Evolutionary conservation across 1,140 invertebrate species (phyloP).

Genomic region (Gyrodactylus bullatarudis): DNA sequence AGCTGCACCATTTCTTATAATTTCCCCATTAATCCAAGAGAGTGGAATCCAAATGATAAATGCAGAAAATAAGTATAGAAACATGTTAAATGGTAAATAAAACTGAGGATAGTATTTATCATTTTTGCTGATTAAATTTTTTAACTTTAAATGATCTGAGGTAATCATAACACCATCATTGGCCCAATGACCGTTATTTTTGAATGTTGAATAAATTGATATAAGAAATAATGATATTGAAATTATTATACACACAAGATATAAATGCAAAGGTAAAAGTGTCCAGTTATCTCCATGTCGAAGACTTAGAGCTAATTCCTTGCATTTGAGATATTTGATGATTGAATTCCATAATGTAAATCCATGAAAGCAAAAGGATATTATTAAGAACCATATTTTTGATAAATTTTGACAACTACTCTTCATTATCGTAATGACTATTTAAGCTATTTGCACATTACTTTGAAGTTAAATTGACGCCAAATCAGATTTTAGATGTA

Average conservation of each 20-base stretch:
- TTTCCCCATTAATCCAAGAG: neutral
- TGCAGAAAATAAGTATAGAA: neutral
- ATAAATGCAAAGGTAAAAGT: neutral
- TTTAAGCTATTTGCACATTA: no score
- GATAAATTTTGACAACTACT: neutral
- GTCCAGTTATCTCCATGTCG: neutral
- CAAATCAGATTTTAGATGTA: neutral
- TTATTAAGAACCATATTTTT: neutral
- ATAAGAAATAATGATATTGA: neutral
- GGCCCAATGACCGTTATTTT: neutral
- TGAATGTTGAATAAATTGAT: neutral
- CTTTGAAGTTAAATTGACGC: neutral
- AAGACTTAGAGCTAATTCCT: neutral
- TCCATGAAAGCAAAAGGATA: neutral
- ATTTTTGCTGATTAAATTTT: neutral
- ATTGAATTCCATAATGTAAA: neutral
- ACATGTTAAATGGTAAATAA: neutral
- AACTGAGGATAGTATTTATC: neutral
- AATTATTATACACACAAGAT: neutral
- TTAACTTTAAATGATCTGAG: neutral
- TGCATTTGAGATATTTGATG: neutral
- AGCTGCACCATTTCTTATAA: neutral
- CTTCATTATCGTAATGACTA: neutral
- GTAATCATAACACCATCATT: neutral
- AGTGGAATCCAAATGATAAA: neutral